A percentile compares a stretch with the other conserved stretches of the same genome.
phyloP scores from a whole-genome alignment of 2,888 invertebrate genomes.

The Cynaeus angustus region DNA sequence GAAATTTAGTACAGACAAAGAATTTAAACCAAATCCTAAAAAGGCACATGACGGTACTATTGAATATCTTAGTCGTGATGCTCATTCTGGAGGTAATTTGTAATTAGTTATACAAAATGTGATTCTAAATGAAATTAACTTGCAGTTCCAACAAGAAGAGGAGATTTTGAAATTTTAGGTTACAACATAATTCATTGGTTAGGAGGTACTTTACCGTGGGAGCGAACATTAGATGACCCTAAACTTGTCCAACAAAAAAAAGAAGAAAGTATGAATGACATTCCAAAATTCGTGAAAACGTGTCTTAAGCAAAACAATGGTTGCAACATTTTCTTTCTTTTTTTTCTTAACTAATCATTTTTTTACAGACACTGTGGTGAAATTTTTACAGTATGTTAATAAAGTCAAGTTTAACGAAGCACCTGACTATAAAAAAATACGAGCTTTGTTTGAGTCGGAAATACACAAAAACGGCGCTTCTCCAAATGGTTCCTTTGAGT shows the following conservation, averaged over 20 bases:
- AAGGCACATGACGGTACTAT: slow-evolving; percentile 98
- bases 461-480: slow-evolving; percentile 77
- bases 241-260: slow-evolving; percentile 80
- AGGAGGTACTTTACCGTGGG: slow-evolving; percentile 90
- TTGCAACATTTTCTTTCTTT: slow-evolving; percentile 70
- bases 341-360: slow-evolving; percentile 42
- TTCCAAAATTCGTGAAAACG: slow-evolving; percentile 70
- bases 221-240: slow-evolving; percentile 77
- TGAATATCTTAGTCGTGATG: slow-evolving; percentile 96
- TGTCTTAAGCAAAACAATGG: slow-evolving; percentile 65
- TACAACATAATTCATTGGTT: slow-evolving; percentile 97
- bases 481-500: slow-evolving; percentile 76
- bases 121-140: slow-evolving; percentile 60
- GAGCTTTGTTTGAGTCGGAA: slow-evolving; percentile 78
- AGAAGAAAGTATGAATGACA: slow-evolving; percentile 78
- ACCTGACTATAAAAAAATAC: slow-evolving; percentile 84
- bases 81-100: slow-evolving; percentile 87
- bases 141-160: slow-evolving; percentile 85
- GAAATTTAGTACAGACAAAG: slow-evolving; percentile 80
- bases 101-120: background rate
- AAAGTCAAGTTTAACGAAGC: slow-evolving; percentile 80
- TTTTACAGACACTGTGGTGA: slow-evolving; percentile 64
- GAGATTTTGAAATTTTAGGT: slow-evolving; percentile 94
- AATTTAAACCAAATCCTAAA: slow-evolving; percentile 91
- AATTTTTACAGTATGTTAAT: slow-evolving; percentile 81